Base-by-base conservation (phyloP, 1,140 invertebrate species). In the Nebria ingens region DNA sequence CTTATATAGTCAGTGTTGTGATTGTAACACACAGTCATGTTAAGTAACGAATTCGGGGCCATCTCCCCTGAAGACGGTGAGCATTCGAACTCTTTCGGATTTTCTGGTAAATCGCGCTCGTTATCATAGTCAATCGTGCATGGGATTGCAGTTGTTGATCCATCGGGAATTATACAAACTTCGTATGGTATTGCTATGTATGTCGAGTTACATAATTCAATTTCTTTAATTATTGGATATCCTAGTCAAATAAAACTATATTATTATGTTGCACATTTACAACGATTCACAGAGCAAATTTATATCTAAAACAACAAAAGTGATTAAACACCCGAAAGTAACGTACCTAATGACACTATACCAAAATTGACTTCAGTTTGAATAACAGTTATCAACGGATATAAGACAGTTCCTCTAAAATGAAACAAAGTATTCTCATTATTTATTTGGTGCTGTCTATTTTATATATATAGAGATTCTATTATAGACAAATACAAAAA, bases 311-410 rank as follows among this genome's bases (percentile, higher is more conserved):
- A n/a, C n/a, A n/a, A n/a, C n/a, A n/a, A n/a, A n/a, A n/a, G n/a
- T n/a, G n/a, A n/a, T n/a, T n/a, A n/a, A n/a, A n/a, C n/a, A n/a
- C n/a, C n/a, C 25, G 6, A 34, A n/a, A 34, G 25, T 9, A 34
- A 34, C n/a, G 25, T 45, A 69, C 73, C 70, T 42, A 76, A 56
- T 1, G 73, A 57, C 12, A 70, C 62, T 2, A 53, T 51, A 2
- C 66, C 71, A 56, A 77, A 73, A 58, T 74, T 60, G 0, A 77
- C 40, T 19, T 57, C 55, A 0, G 59, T 57, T 2, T 62, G 61
- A 21, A 74, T 64, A 22, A 74, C 72, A 53, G 66, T 63, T n/a
- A 77, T 58, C 4, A 63, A 61, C 4, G 76, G 76, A 54, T 64
- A 71, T 13, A 74, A 52, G 0, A 75, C 63, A 21, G 58, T 64